Evolutionary conservation across 2,888 invertebrate genomes (phyloP).

Genomic region (Meteorus cinctellus): DNA sequence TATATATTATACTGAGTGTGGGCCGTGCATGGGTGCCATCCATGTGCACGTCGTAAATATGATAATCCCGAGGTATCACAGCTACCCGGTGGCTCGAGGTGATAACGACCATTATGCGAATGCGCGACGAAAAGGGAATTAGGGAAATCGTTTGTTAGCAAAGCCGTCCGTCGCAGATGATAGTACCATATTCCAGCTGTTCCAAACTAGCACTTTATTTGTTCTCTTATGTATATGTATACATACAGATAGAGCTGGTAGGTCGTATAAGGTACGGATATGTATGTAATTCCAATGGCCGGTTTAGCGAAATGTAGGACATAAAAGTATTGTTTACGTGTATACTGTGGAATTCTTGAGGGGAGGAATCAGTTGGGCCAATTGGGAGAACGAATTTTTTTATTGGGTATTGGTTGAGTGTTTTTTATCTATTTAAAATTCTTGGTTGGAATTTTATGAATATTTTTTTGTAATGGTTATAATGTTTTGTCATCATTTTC

Average conservation of each 20-base stretch:
- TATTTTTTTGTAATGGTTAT: too few relatives aligned
- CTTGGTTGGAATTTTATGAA: too few relatives aligned
- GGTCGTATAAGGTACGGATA: not conserved
- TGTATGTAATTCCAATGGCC: not conserved
- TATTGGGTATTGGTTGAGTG: too few relatives aligned
- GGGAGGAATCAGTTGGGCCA: too few relatives aligned
- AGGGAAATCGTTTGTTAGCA: slow-evolving; percentile 72
- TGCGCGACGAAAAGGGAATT: slow-evolving; percentile 70
- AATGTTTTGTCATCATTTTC: too few relatives aligned
- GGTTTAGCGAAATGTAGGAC: too few relatives aligned
- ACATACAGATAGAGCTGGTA: not conserved
- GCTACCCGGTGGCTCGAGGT: slow-evolving; percentile 63
- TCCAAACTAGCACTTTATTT: slow-evolving; percentile 20
- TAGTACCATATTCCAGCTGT: slow-evolving; percentile 51
- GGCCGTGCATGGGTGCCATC: slow-evolving; percentile 31
- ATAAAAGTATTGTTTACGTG: too few relatives aligned
- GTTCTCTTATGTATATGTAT: slow-evolving; percentile 15
- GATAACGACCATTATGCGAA: slow-evolving; percentile 70
- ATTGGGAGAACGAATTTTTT: too few relatives aligned
- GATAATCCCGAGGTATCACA: slow-evolving; percentile 68
- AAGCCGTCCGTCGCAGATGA: slow-evolving; percentile 71
- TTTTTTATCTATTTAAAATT: too few relatives aligned
- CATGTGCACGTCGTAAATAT: slow-evolving; percentile 66
- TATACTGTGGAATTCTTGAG: too few relatives aligned
- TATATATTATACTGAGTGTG: slow-evolving; percentile 11